These are phyloP conservation scores for Drosophila ironensis DNA, from an alignment of 1,140 invertebrate species.

Conservation along the genomic window DNA sequence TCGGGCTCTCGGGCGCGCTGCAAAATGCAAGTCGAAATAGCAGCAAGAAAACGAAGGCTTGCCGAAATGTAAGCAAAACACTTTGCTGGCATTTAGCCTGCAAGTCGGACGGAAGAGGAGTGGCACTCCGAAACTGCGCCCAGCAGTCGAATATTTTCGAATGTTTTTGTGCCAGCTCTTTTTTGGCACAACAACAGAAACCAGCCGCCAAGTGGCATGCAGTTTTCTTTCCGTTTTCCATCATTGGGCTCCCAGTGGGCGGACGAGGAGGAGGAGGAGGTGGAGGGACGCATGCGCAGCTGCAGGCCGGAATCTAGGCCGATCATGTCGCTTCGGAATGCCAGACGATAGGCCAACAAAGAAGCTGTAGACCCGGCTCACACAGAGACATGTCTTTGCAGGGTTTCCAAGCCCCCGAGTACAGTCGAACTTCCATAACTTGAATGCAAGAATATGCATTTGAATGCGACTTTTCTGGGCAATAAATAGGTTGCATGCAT, in stretches of 20 bases:
- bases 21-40: conserved; percentile 38
- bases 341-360: conserved; percentile 44
- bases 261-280: no score
- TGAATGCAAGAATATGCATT: background rate
- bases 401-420: background rate
- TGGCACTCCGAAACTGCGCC: conserved; percentile 42
- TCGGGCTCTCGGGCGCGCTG: no score
- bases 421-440: background rate
- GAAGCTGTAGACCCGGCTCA: conserved; percentile 4
- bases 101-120: conserved; percentile 51
- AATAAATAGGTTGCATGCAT: no score
- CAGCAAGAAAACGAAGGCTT: conserved; percentile 30
- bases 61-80: no score
- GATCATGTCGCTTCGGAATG: conserved; percentile 49
- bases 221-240: conserved; percentile 42
- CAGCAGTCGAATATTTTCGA: conserved; percentile 18
- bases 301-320: conserved; percentile 30
- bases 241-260: conserved; percentile 31
- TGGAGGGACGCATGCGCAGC: conserved; percentile 35
- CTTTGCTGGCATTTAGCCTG: conserved; percentile 57
- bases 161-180: background rate
- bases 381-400: background rate
- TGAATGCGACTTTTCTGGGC: no score
- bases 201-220: conserved; percentile 22
- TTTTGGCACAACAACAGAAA: conserved; percentile 11